Conservation (phyloP, 2,888 invertebrate species). For the Bombylius major region DNA sequence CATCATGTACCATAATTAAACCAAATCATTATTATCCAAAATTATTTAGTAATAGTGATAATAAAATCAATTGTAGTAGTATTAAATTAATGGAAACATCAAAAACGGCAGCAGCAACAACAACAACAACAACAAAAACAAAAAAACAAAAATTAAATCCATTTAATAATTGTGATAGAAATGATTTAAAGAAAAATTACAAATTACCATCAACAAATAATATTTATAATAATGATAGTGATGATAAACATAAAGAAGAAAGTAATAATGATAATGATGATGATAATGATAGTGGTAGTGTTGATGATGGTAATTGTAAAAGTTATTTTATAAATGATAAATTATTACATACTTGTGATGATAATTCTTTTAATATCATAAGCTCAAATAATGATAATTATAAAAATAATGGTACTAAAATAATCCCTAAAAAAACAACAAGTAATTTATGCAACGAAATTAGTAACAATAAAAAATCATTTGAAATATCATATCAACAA, state of each 20-base stretch:
- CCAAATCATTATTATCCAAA: conserved; percentile 33
- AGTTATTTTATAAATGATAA: background rate
- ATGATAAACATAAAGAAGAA: background rate
- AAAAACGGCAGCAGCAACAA: no score
- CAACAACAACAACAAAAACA: no score
- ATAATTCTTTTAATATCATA: background rate
- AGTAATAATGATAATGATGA: background rate
- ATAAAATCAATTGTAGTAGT: conserved; percentile 29
- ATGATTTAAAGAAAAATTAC: no score
- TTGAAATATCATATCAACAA: no score
- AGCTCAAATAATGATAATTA: background rate
- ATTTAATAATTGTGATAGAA: background rate
- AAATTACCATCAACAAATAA: background rate
- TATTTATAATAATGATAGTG: background rate
- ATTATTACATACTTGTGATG: background rate
- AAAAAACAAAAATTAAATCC: no score
- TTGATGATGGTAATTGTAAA: background rate
- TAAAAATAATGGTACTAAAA: background rate
- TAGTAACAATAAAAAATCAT: no score
- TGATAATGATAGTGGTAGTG: background rate
- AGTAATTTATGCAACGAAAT: no score
- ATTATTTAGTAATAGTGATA: conserved; percentile 32
- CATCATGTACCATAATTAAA: conserved; percentile 28
- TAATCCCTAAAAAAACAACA: background rate
- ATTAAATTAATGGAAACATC: no score